Evolutionary conservation across 2,888 invertebrate genomes (phyloP).

Genomic region (Heliconius erato): DNA sequence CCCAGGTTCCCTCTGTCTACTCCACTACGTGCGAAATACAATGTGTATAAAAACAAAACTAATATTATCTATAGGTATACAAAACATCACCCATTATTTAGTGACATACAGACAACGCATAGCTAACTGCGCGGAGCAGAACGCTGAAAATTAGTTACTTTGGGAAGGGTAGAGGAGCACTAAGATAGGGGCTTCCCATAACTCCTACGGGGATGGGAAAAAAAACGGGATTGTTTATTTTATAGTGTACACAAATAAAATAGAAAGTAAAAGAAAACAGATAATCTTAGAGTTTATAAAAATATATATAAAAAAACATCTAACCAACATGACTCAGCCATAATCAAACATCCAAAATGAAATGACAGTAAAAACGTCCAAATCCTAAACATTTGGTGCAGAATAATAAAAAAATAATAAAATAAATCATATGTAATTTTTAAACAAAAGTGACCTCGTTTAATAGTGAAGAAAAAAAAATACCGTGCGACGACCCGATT

Average conservation of each 20-base stretch:
- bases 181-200: neutral
- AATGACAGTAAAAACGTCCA: constrained; percentile 2
- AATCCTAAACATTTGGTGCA: neutral
- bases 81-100: neutral
- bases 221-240: neutral
- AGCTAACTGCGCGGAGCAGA: neutral
- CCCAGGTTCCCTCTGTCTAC: no score
- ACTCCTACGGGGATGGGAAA: neutral
- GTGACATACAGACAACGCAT: neutral
- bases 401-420: constrained; percentile 13
- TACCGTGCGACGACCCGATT: constrained; percentile 49
- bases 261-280: neutral
- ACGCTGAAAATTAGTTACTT: neutral
- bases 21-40: no score
- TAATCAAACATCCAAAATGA: constrained; percentile 21
- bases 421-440: constrained; percentile 34
- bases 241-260: neutral
- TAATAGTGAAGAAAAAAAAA: constrained; percentile 38
- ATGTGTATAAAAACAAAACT: no score
- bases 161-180: neutral
- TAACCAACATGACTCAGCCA: neutral
- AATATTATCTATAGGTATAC: neutral
- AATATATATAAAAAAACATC: neutral
- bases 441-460: constrained; percentile 42
- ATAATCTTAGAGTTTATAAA: neutral